phyloP scores from a whole-genome alignment of 2,797 vertebrate species.

The Sebastes flavidus region DNA sequence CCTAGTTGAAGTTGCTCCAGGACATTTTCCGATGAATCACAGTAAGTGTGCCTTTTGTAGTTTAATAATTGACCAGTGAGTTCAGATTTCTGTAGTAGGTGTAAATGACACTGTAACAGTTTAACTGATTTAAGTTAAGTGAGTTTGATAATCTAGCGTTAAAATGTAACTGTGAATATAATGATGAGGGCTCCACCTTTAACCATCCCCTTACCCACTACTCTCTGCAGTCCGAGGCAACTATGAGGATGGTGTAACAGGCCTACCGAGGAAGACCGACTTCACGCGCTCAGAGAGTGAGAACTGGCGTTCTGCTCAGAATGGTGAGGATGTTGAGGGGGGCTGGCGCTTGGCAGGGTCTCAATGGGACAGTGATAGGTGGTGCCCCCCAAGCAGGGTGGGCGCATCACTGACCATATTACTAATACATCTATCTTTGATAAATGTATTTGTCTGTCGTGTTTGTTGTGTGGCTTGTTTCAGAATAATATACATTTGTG shows the following conservation, averaged over 20 bases:
- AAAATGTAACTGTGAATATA: not conserved
- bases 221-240: conserved; percentile 87
- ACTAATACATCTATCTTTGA: conserved; percentile 15
- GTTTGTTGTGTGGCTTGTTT: not conserved
- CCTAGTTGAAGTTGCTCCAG: conserved; percentile 72
- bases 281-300: conserved; percentile 97
- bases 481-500: not conserved
- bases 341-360: conserved; percentile 90
- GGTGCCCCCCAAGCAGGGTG: conserved; percentile 86
- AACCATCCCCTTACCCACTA: not conserved
- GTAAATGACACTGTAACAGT: not conserved
- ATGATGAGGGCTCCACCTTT: not conserved
- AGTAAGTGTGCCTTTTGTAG: conserved; percentile 70
- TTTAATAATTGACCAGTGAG: not conserved
- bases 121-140: not conserved
- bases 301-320: conserved; percentile 96
- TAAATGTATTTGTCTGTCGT: conserved; percentile 30
- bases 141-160: not conserved
- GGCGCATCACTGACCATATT: conserved; percentile 50
- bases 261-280: conserved; percentile 91
- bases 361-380: conserved; percentile 89
- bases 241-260: conserved; percentile 90
- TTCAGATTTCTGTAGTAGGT: not conserved
- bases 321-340: conserved; percentile 94
- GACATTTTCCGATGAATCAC: conserved; percentile 85